Percentiles rank a stretch among this genome's conserved stretches.
These are phyloP conservation scores for Lepidotrigona ventralis DNA, from an alignment of 1,140 invertebrate genomes.

Conservation along the genomic window DNA sequence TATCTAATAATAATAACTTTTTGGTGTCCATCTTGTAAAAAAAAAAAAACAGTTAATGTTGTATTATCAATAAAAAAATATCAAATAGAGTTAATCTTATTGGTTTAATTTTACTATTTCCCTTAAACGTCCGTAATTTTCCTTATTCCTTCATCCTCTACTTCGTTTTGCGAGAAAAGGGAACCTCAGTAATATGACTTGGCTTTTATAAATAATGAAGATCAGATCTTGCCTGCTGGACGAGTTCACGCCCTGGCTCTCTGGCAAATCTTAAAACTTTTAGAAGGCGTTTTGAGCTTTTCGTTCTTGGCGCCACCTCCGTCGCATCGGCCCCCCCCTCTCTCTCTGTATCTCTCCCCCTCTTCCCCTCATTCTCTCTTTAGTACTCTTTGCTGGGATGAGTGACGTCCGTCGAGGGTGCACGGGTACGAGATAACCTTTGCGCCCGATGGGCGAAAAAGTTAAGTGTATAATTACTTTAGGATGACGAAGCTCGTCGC, in stretches of 20 bases:
- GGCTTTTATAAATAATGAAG: conserved; percentile 35
- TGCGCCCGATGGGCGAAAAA: conserved; percentile 69
- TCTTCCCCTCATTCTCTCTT: conserved; percentile 38
- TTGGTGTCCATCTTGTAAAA: too few species aligned
- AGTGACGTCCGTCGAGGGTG: conserved; percentile 58
- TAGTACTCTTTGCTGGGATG: conserved; percentile 32
- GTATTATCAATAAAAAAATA: too few species aligned
- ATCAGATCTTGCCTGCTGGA: conserved; percentile 16
- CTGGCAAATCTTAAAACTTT: conserved; percentile 62
- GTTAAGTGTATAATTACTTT: conserved; percentile 77
- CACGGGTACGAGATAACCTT: conserved; percentile 71
- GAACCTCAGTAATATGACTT: not conserved
- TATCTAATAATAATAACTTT: too few species aligned
- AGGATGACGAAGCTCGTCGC: conserved; percentile 72
- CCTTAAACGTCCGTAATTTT: too few species aligned
- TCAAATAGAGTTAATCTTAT: too few species aligned
- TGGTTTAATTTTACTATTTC: too few species aligned
- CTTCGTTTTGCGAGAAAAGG: not conserved
- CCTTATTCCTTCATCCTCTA: not conserved
- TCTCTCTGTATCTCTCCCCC: conserved; percentile 6
- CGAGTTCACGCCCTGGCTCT: not conserved
- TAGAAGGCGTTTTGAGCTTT: conserved; percentile 67
- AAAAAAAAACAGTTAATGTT: too few species aligned
- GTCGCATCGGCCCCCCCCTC: too few species aligned
- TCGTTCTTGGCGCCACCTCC: conserved; percentile 57